Conservation (phyloP, 2,113 vertebrate genomes). For the Brienomyrus brachyistius region DNA sequence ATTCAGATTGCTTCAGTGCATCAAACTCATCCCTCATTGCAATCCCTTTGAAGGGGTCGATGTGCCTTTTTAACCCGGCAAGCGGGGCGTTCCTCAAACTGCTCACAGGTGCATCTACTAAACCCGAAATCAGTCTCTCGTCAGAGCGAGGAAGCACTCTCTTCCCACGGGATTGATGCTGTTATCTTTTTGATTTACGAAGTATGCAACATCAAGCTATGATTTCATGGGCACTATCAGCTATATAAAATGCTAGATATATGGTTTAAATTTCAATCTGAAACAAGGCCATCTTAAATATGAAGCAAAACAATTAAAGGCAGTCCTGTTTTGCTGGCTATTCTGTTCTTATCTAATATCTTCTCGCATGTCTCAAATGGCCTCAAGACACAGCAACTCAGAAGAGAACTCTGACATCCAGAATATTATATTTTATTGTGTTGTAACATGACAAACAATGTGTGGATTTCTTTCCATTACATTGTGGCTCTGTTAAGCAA, state of each 20-base stretch:
- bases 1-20: background rate
- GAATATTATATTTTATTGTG: background rate
- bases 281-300: slow-evolving; percentile 29
- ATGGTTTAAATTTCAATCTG: slow-evolving; percentile 40
- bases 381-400: background rate
- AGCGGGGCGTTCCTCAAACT: background rate
- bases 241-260: slow-evolving; percentile 25
- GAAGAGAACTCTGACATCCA: background rate
- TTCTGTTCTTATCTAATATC: slow-evolving; percentile 25
- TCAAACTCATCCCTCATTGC: background rate
- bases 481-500: background rate
- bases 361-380: slow-evolving; percentile 9
- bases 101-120: background rate
- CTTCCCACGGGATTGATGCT: background rate
- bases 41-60: background rate
- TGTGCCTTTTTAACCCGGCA: background rate
- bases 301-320: slow-evolving; percentile 32
- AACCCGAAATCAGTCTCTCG: background rate
- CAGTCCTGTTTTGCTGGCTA: slow-evolving; percentile 35
- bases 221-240: slow-evolving; percentile 28
- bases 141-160: background rate
- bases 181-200: background rate
- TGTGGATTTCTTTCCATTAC: background rate
- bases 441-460: slow-evolving; percentile 4
- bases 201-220: slow-evolving; percentile 14